These are phyloP conservation scores for Aix galericulata DNA, from an alignment of 2,113 vertebrate species.

Conservation along the genomic window DNA sequence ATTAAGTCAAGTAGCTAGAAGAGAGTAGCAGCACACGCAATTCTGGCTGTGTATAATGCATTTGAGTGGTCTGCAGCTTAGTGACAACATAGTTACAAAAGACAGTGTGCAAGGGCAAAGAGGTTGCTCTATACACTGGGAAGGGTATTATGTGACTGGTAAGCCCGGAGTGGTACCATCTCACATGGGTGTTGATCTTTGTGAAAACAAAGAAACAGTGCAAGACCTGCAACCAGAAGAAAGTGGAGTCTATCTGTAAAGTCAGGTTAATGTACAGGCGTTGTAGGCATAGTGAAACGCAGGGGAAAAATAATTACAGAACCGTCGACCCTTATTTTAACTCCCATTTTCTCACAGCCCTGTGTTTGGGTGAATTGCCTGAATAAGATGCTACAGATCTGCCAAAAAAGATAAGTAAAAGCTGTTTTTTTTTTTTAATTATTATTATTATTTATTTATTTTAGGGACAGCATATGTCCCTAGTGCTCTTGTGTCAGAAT, in stretches of 20 bases:
- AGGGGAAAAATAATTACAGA: background rate
- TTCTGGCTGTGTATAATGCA: background rate
- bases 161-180: background rate
- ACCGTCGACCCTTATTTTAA: fast-evolving
- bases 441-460: background rate
- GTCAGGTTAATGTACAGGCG: background rate
- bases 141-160: background rate
- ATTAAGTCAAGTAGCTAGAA: background rate
- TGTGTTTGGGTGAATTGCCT: background rate
- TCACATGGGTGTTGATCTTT: background rate
- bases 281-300: background rate
- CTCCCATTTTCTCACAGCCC: background rate
- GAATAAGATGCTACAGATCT: background rate
- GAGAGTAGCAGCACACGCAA: background rate
- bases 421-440: background rate
- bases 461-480: background rate
- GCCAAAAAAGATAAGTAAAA: background rate
- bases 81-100: background rate
- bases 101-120: background rate
- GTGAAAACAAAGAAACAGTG: background rate
- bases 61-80: background rate
- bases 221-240: background rate
- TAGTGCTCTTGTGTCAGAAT: background rate
- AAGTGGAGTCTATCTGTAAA: background rate
- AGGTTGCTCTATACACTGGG: background rate